Percentiles rank a stretch among this genome's conserved stretches.
Conservation (phyloP, 1,140 invertebrate genomes). For the Eriocheir sinensis region DNA sequence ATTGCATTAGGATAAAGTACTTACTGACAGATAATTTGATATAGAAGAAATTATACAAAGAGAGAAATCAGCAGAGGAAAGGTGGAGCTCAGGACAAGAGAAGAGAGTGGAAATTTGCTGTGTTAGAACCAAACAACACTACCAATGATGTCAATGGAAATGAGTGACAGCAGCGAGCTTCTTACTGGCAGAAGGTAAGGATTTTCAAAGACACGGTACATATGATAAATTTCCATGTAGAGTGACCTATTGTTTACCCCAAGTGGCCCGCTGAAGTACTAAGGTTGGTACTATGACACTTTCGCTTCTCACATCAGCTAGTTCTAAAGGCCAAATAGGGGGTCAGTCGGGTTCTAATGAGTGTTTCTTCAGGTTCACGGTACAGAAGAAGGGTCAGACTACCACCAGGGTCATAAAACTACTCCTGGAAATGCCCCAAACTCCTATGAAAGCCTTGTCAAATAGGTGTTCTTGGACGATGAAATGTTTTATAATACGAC, state of each 20-base stretch:
- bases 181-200: conserved; percentile 33
- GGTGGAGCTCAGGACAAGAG: background rate
- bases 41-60: background rate
- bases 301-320: too few species aligned
- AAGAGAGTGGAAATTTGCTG: background rate
- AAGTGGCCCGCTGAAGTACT: background rate
- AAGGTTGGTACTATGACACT: too few species aligned
- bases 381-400: too few species aligned
- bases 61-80: background rate
- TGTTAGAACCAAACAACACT: background rate
- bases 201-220: background rate
- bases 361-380: too few species aligned
- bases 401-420: too few species aligned
- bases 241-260: too few species aligned
- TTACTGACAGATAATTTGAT: background rate
- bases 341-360: too few species aligned
- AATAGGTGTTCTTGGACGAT: too few species aligned
- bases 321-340: too few species aligned
- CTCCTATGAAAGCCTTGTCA: too few species aligned
- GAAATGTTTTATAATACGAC: too few species aligned
- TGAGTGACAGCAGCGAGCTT: conserved; percentile 43
- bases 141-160: conserved; percentile 55
- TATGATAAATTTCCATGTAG: background rate
- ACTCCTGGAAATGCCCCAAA: too few species aligned
- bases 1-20: background rate